These are phyloP conservation scores for Ochotona princeps DNA, from an alignment of 2,113 vertebrate species.

Conservation along the genomic window DNA sequence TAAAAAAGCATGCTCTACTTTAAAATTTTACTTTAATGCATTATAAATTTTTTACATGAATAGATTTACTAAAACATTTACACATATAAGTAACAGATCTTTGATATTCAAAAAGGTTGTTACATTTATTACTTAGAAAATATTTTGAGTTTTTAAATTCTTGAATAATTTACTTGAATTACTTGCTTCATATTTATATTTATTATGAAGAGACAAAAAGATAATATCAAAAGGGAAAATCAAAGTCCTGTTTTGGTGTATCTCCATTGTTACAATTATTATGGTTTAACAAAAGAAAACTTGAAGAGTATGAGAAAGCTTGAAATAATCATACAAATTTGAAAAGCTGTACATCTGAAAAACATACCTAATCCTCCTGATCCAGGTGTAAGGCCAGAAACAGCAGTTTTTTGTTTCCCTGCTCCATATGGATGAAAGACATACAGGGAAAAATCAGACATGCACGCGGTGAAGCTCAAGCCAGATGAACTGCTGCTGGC, in stretches of 20 bases:
- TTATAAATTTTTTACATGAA: conserved; percentile 1
- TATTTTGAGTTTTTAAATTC: conserved; percentile 26
- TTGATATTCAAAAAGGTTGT: background rate
- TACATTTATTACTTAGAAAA: background rate
- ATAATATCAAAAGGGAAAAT: conserved; percentile 9
- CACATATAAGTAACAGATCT: conserved; percentile 10
- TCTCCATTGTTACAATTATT: background rate
- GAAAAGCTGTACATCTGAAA: background rate
- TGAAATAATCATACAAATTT: background rate
- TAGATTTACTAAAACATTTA: conserved; percentile 31
- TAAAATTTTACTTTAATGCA: conserved; percentile 19
- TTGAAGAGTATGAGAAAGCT: background rate
- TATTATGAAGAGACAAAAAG: background rate
- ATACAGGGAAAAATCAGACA: conserved; percentile 98
- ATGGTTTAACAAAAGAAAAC: background rate
- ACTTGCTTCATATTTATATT: conserved; percentile 31
- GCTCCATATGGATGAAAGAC: conserved; percentile 99
- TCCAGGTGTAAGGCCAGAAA: conserved; percentile 92
- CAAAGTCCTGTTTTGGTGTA: background rate
- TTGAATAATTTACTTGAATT: background rate
- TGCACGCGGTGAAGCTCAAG: conserved; percentile 98
- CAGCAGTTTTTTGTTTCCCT: conserved; percentile 96
- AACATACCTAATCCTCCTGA: conserved; percentile 92
- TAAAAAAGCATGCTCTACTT: conserved; percentile 9
- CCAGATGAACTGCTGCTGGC: conserved; percentile 95